phyloP scores from a whole-genome alignment of 30 jellyfish, hydroid and myxozoan genomes.

The Cassiopea xamachana region DNA sequence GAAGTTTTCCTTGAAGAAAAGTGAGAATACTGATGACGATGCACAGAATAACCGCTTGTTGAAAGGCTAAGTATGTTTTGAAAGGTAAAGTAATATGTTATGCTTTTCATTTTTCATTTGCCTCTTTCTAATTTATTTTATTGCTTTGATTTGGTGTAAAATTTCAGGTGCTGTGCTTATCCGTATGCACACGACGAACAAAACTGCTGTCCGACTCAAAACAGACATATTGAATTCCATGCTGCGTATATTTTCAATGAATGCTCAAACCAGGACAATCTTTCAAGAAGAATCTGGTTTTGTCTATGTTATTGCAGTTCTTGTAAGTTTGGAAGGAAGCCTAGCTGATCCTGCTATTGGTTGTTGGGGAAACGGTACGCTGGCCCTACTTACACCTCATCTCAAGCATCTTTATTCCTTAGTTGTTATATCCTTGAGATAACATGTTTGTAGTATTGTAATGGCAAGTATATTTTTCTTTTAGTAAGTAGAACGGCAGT shows the following conservation, averaged over 20 bases:
- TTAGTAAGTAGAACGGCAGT: slow-evolving; percentile 69
- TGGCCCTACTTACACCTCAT: too few relatives aligned
- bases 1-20: too few relatives aligned
- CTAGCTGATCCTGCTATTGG: slow-evolving; percentile 79
- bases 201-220: slow-evolving; percentile 68
- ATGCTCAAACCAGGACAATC: slow-evolving; percentile 75
- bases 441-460: background rate
- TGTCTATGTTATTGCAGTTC: slow-evolving; percentile 87
- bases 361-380: slow-evolving; percentile 83
- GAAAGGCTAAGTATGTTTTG: too few relatives aligned
- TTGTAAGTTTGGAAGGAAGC: slow-evolving; percentile 93
- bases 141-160: too few relatives aligned
- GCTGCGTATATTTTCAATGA: slow-evolving; percentile 87
- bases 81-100: too few relatives aligned
- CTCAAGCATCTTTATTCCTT: background rate
- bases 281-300: slow-evolving; percentile 97
- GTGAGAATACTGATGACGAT: too few relatives aligned
- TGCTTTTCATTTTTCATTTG: background rate
- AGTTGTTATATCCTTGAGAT: background rate
- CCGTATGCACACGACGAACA: slow-evolving; percentile 87
- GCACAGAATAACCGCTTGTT: too few relatives aligned
- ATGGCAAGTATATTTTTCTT: background rate
- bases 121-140: background rate
- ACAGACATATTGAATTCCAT: slow-evolving; percentile 81
- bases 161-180: slow-evolving; percentile 66